Evolutionary conservation across 2,797 vertebrate genomes (phyloP).

Genomic region (Pangasius djambal): DNA sequence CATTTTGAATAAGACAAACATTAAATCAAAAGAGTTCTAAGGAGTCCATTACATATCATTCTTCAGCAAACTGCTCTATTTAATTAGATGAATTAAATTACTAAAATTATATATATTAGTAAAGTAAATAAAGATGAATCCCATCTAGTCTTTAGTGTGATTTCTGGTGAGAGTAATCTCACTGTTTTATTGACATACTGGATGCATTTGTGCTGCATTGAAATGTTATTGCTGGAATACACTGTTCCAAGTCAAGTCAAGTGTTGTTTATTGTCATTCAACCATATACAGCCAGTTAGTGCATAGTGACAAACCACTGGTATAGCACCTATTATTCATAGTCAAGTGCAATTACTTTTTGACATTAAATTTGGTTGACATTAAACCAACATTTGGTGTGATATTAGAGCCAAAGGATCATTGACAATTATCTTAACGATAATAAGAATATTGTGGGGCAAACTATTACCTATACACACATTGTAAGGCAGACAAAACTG

Average conservation of each 20-base stretch:
- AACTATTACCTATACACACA: background rate
- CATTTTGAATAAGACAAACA: background rate
- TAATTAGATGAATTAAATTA: background rate
- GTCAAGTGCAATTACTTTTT: background rate
- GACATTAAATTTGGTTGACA: background rate
- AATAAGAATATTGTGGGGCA: background rate
- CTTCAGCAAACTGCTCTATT: background rate
- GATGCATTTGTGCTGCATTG: background rate
- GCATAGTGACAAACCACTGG: too few species aligned
- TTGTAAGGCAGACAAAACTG: background rate
- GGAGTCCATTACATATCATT: background rate
- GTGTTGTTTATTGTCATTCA: too few species aligned
- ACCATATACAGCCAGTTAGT: too few species aligned
- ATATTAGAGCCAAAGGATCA: background rate
- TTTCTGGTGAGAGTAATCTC: background rate
- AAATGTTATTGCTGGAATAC: background rate
- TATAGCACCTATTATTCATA: background rate
- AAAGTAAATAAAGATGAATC: constrained; percentile 14
- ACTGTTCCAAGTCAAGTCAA: background rate
- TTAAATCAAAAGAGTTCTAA: background rate
- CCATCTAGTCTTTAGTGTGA: background rate
- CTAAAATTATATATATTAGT: too few species aligned
- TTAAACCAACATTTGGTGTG: background rate
- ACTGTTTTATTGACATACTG: background rate
- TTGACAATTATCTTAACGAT: background rate